Base-by-base conservation (phyloP, 2,797 vertebrate species). In the Cynopterus sphinx region DNA sequence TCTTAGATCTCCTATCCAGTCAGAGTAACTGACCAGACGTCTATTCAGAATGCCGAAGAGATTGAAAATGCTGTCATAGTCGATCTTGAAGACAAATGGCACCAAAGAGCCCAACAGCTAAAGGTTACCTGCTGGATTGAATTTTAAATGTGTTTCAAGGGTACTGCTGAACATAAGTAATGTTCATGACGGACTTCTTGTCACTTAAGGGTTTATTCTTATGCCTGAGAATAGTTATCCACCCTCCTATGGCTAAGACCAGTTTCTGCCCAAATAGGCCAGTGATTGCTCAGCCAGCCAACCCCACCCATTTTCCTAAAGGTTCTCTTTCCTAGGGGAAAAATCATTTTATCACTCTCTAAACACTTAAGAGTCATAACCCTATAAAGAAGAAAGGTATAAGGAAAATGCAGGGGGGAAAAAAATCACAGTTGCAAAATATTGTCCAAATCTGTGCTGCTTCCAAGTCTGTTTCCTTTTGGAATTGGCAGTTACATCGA, bases 71-170 rank as follows among this genome's bases (percentile, higher is more conserved):
- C 90, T 71, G 49, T 89, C 87, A 74, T 33, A 33, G 33, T 91
- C 41, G 96, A 98, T 61, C 98, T 96, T 7, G 98, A 98, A 97
- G 91, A 98, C 36, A 98, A 97, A 90, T 98, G 98, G 98, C 95
- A 92, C 88, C 98, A 98, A 92, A 98, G 98, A 97, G 98, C 97
- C 94, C 98, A 98, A 43, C 98, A 98, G 96, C 97, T 99, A 92
- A 98, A 98, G 98, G 99, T 99, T 97, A 87, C 93, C 75, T 53
- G 87, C 95, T 93, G 0, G 5, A 61, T 8, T 94, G 74, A 92
- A 89, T 71, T 77, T 84, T 92, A 31, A 95, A 77, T 53, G 46
- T 85, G 89, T 86, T 95, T 94, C 74, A 65, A 75, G 49, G 36
- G 53, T 59, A 65, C 46, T n/a, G 39, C 77, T 81, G 33, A 31